Conservation (phyloP, 2,113 vertebrate species). For the Anguilla japonica region DNA sequence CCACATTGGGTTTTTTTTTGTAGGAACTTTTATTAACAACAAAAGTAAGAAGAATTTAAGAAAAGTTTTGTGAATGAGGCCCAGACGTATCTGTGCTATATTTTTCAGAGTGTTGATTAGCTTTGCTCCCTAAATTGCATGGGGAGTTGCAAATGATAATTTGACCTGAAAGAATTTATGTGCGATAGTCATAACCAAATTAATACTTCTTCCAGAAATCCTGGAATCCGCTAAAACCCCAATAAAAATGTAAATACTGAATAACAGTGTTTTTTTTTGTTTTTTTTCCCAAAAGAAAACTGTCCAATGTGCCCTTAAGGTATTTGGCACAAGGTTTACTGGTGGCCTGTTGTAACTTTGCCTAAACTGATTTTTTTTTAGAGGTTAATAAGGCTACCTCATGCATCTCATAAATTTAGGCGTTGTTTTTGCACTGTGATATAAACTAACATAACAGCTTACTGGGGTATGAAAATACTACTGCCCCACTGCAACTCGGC, state of each 20-base stretch:
- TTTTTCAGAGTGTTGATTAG: background rate
- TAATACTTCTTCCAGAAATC: background rate
- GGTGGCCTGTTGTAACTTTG: background rate
- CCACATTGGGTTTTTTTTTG: too few species aligned
- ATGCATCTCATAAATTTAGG: conserved; percentile 9
- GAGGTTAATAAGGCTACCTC: conserved; percentile 4
- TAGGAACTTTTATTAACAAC: too few species aligned
- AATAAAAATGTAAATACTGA: background rate
- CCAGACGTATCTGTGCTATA: background rate
- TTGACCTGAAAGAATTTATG: background rate
- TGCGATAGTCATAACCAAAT: background rate
- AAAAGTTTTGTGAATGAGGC: too few species aligned
- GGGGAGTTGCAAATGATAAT: background rate
- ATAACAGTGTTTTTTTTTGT: background rate
- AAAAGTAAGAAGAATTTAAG: too few species aligned
- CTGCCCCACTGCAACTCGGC: conserved; percentile 6
- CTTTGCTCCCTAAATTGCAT: background rate
- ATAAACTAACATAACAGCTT: conserved; percentile 11
- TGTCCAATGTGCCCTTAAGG: background rate
- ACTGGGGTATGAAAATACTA: conserved; percentile 7
- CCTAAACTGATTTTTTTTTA: background rate
- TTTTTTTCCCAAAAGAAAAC: background rate
- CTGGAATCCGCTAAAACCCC: background rate
- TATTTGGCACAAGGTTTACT: background rate
- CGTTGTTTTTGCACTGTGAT: background rate